Percentiles rank a stretch among this genome's conserved stretches.
Evolutionary conservation across 2,888 invertebrate species (phyloP).

Genomic region (Drosophila testacea): DNA sequence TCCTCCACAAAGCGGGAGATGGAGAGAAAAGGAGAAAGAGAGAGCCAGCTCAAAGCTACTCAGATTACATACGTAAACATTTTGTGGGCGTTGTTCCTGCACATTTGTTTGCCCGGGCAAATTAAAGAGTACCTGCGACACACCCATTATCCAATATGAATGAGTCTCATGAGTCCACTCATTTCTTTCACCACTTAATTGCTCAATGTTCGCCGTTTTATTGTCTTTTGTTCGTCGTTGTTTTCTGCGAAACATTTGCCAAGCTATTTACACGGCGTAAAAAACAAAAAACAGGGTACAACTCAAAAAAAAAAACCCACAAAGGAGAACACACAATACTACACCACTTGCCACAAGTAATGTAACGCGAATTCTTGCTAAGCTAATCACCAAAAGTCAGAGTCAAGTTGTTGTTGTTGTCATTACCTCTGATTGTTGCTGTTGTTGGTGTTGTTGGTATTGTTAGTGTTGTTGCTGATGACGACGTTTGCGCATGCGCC

Average conservation of each 20-base stretch:
- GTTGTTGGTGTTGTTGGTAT: conserved; percentile 8
- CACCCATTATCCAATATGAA: conserved; percentile 59
- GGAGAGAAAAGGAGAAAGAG: neutral
- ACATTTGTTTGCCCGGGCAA: conserved; percentile 55
- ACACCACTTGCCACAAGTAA: conserved; percentile 51
- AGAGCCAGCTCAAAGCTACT: conserved; percentile 44
- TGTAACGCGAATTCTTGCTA: conserved; percentile 79
- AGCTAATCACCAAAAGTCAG: conserved; percentile 76
- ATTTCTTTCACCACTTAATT: conserved; percentile 65
- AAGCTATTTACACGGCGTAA: conserved; percentile 61
- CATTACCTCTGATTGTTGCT: conserved; percentile 5
- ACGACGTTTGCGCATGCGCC: conserved; percentile 67
- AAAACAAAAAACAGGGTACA: conserved; percentile 44
- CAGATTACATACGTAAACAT: conserved; percentile 68
- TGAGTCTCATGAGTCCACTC: conserved; percentile 47
- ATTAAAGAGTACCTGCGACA: conserved; percentile 67
- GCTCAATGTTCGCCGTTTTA: conserved; percentile 66
- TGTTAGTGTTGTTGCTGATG: conserved; percentile 30
- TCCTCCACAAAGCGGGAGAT: conserved; percentile 3
- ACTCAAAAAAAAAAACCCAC: conserved; percentile 17
- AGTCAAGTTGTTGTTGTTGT: conserved; percentile 46
- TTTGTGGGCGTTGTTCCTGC: conserved; percentile 51
- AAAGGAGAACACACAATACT: conserved; percentile 21
- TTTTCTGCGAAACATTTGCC: conserved; percentile 64
- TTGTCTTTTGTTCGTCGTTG: conserved; percentile 68